Evolutionary conservation across 2,797 vertebrate genomes (phyloP).

Genomic region (Nothura maculosa): DNA sequence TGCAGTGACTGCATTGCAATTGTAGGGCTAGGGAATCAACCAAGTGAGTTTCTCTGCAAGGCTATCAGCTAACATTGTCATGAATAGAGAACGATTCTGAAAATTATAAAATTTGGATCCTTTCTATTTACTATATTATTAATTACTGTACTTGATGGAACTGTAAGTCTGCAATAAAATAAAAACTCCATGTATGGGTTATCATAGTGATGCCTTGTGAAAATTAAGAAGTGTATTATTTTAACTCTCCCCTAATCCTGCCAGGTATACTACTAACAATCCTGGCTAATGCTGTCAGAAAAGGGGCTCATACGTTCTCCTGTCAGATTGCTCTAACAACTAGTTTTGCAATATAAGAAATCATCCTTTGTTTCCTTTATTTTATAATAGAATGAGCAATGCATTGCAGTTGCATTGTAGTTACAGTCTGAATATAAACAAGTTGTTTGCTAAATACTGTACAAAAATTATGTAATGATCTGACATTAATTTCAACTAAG

Average conservation of each 20-base stretch:
- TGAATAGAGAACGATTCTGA: not conserved
- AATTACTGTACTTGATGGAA: not conserved
- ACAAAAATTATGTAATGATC: not conserved
- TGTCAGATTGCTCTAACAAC: slow-evolving; percentile 21
- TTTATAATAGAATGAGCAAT: not conserved
- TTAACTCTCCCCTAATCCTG: not conserved
- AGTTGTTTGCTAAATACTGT: not conserved
- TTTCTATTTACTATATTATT: not conserved
- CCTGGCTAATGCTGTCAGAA: not conserved
- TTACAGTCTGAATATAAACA: not conserved
- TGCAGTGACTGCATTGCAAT: not conserved
- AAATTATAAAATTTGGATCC: not conserved
- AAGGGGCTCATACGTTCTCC: not conserved
- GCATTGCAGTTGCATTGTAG: not conserved
- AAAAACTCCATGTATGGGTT: not conserved
- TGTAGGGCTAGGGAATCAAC: not conserved
- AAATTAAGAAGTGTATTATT: not conserved
- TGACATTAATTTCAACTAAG: not conserved
- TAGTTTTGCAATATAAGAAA: not conserved
- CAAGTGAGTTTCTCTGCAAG: not conserved
- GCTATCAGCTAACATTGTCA: not conserved
- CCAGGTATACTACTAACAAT: slow-evolving; percentile 11
- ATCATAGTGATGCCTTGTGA: not conserved
- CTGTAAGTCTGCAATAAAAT: not conserved
- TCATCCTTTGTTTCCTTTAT: slow-evolving; percentile 9